phyloP scores from a whole-genome alignment of 2,113 vertebrate species.

The Pteronura brasiliensis region DNA sequence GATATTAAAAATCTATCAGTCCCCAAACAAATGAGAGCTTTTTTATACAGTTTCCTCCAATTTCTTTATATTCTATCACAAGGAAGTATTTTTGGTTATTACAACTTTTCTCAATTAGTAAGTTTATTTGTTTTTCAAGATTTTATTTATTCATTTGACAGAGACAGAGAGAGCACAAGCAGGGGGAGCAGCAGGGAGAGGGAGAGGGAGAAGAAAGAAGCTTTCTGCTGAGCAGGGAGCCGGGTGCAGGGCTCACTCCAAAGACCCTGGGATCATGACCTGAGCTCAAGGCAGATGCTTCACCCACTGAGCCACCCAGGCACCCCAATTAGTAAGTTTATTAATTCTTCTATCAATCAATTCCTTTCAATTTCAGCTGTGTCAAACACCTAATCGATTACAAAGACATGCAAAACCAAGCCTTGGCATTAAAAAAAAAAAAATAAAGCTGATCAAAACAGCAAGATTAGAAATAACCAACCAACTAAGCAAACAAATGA shows the following conservation, averaged over 20 bases:
- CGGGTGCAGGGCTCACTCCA: accelerated
- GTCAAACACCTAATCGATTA: neutral
- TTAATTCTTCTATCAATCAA: neutral
- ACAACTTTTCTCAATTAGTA: neutral
- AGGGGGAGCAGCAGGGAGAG: no score
- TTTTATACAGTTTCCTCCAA: neutral
- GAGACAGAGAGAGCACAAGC: no score
- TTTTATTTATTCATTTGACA: no score
- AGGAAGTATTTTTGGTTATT: neutral
- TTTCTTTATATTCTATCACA: neutral
- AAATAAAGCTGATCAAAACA: neutral
- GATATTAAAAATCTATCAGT: neutral
- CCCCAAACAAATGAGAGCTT: neutral
- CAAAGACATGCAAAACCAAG: neutral
- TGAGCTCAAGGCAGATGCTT: no score
- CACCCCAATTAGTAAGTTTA: neutral
- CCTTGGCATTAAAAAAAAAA: neutral
- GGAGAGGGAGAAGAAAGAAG: no score
- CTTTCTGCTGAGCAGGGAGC: no score
- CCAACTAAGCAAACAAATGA: neutral
- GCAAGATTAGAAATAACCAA: neutral
- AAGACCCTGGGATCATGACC: no score
- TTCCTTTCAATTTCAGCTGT: neutral
- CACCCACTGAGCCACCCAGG: no score
- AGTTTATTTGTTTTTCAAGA: neutral